A percentile compares a stretch with the other conserved stretches of the same genome.
Conservation (phyloP, 2,797 vertebrate genomes). For the Protosalanx chinensis region DNA sequence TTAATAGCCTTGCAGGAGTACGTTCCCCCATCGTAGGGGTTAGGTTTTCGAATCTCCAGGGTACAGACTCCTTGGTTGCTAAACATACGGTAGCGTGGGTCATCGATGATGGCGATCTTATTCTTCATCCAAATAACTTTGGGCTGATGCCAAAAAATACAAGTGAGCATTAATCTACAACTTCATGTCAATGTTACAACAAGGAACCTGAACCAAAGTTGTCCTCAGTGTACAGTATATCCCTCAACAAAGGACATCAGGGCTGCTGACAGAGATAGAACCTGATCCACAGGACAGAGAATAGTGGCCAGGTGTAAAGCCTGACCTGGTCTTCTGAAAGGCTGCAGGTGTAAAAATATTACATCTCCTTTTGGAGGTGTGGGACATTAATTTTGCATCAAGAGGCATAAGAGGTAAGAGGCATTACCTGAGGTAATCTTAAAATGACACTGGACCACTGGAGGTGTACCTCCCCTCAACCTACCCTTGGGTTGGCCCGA, state of each 20-base stretch:
- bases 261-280: no score
- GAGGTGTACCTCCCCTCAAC: constrained; percentile 16
- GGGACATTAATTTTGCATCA: no score
- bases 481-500: constrained; percentile 94
- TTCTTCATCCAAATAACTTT: constrained; percentile 99
- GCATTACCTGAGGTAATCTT: constrained; percentile 6
- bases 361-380: no score
- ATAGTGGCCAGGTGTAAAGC: constrained; percentile 23
- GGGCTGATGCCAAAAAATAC: constrained; percentile 70
- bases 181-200: no score
- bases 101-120: constrained; percentile 86
- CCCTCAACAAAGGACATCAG: no score
- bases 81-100: constrained; percentile 96
- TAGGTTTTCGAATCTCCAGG: constrained; percentile 96
- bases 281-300: background rate
- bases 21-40: constrained; percentile 88
- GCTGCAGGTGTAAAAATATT: no score
- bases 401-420: background rate
- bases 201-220: no score
- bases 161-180: background rate
- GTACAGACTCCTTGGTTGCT: constrained; percentile 96
- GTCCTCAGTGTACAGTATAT: no score
- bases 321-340: no score
- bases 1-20: constrained; percentile 93
- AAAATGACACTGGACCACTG: background rate